These are phyloP conservation scores for Uromys caudimaculatus DNA, from an alignment of 2,797 vertebrate genomes.

Conservation along the genomic window DNA sequence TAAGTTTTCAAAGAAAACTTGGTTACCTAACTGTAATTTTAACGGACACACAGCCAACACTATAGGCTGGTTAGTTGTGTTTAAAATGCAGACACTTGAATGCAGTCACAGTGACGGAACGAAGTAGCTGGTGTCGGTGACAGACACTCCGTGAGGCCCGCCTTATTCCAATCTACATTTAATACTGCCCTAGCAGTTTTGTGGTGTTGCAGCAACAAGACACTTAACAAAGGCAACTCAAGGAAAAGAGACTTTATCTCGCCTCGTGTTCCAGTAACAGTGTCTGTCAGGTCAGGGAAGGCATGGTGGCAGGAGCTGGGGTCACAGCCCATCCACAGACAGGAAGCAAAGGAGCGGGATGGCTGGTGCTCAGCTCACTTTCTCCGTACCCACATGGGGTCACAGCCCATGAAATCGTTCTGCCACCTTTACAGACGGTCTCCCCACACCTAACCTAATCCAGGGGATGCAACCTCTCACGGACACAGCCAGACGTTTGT, in stretches of 20 bases:
- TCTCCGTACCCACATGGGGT: neutral
- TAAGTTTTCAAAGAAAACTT: conserved; percentile 20
- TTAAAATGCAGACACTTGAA: neutral
- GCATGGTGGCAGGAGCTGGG: neutral
- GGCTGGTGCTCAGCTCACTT: no score
- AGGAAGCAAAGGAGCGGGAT: fast-evolving
- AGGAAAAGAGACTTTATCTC: neutral
- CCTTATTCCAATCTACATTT: neutral
- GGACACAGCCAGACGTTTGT: neutral
- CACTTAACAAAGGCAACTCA: neutral
- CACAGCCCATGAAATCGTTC: neutral
- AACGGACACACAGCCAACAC: neutral
- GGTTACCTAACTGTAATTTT: neutral
- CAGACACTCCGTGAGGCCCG: neutral
- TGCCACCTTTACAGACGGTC: neutral
- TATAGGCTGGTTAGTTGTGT: neutral
- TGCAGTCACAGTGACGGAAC: neutral
- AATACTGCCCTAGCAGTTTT: no score
- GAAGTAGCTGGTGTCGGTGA: neutral
- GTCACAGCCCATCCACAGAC: neutral
- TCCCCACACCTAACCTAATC: neutral
- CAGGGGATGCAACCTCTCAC: neutral
- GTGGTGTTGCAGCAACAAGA: neutral
- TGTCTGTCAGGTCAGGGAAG: neutral
- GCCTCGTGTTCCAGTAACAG: neutral